phyloP scores from a whole-genome alignment of 2,113 vertebrate species.

The Toxotes chatareus region DNA sequence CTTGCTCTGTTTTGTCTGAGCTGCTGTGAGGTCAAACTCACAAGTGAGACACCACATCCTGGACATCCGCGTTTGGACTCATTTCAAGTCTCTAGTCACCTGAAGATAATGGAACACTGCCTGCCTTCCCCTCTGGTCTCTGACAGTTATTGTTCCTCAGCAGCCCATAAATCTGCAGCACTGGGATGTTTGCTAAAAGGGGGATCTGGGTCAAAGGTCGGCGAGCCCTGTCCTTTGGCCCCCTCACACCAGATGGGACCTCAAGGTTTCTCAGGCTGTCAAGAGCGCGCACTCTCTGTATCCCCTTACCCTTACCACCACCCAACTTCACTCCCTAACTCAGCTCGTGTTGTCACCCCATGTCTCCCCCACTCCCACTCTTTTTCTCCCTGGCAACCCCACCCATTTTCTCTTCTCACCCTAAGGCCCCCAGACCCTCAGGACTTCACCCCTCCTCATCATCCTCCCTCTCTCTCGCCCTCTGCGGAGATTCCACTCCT shows the following conservation, averaged over 20 bases:
- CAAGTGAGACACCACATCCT: conserved; percentile 61
- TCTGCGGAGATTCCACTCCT: conserved; percentile 74
- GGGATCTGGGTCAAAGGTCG: conserved; percentile 86
- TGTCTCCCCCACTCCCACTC: conserved; percentile 47
- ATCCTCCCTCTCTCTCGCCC: conserved; percentile 14
- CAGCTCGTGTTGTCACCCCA: conserved; percentile 44
- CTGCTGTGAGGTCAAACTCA: conserved; percentile 63
- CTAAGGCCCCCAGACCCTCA: conserved; percentile 49
- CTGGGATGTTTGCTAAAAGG: conserved; percentile 84
- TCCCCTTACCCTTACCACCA: conserved; percentile 53
- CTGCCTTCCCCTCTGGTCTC: conserved; percentile 60
- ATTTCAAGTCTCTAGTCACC: conserved; percentile 62
- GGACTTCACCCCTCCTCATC: conserved; percentile 53
- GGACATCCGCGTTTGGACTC: conserved; percentile 50
- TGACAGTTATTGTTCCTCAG: conserved; percentile 83
- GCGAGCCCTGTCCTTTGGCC: conserved; percentile 80
- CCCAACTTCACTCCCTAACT: conserved; percentile 48
- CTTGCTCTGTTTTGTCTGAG: conserved; percentile 49
- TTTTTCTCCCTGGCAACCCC: conserved; percentile 54
- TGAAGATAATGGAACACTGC: conserved; percentile 53
- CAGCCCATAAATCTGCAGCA: conserved; percentile 82
- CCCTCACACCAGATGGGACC: conserved; percentile 85
- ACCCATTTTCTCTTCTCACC: conserved; percentile 57
- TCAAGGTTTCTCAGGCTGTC: conserved; percentile 86
- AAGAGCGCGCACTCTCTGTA: conserved; percentile 60